Evolutionary conservation across 2,797 vertebrate species (phyloP).

Genomic region (Petrocephalus sullivani): DNA sequence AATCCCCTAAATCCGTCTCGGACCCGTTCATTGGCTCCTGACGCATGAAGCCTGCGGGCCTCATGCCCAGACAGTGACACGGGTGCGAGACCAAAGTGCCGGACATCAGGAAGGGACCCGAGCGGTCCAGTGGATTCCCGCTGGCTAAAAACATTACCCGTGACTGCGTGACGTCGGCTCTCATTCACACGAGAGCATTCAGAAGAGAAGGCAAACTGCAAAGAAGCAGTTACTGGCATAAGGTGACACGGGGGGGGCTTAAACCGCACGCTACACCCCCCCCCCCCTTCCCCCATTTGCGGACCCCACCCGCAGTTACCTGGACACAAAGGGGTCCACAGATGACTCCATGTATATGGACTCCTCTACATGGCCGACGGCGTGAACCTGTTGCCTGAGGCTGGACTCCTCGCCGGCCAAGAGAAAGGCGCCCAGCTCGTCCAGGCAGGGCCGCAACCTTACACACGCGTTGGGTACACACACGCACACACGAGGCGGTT

Average conservation of each 20-base stretch:
- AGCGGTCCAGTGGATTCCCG: not conserved
- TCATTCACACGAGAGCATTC: not conserved
- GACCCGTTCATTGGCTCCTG: not conserved
- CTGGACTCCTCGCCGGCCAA: slow-evolving; percentile 73
- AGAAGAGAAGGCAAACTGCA: not conserved
- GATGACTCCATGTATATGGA: slow-evolving; percentile 83
- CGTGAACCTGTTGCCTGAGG: slow-evolving; percentile 75
- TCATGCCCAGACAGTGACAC: no score
- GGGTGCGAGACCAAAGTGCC: not conserved
- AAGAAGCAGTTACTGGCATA: not conserved
- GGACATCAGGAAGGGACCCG: not conserved
- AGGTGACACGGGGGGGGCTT: not conserved
- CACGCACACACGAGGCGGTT: slow-evolving; percentile 28
- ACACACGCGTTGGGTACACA: slow-evolving; percentile 57
- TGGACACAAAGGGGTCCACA: slow-evolving; percentile 64
- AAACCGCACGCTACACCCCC: no score
- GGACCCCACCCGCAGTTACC: slow-evolving; percentile 62
- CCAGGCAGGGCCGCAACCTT: slow-evolving; percentile 73
- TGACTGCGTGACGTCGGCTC: not conserved
- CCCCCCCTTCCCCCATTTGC: not conserved
- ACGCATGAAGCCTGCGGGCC: not conserved
- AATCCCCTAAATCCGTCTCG: not conserved
- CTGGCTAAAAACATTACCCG: not conserved
- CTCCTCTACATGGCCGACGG: slow-evolving; percentile 71
- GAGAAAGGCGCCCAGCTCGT: slow-evolving; percentile 68